Conservation (phyloP, 2,797 vertebrate species). For the Arctocebus calabarensis region DNA sequence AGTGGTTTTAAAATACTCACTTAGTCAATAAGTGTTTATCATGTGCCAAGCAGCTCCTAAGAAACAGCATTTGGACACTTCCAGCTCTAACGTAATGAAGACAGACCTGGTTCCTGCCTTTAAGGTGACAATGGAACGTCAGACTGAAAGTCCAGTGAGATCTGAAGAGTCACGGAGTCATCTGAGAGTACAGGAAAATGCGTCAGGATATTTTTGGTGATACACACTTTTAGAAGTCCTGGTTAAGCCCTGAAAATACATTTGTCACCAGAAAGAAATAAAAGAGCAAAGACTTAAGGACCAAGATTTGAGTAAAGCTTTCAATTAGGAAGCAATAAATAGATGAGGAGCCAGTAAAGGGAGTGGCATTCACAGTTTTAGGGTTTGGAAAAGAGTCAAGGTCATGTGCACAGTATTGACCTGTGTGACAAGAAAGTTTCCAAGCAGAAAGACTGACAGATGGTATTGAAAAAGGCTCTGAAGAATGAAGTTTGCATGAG, state of each 20-base stretch:
- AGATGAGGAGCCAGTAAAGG: neutral
- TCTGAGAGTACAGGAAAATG: neutral
- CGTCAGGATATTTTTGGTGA: neutral
- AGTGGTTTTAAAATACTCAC: neutral
- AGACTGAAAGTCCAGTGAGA: neutral
- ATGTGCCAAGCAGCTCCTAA: neutral
- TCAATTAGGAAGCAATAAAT: neutral
- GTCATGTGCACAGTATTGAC: neutral
- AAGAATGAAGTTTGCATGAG: neutral
- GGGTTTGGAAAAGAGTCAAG: neutral
- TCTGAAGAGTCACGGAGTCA: neutral
- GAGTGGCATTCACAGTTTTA: too few species aligned
- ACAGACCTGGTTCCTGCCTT: neutral
- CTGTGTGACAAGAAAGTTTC: neutral
- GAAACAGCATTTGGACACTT: neutral
- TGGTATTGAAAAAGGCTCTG: neutral
- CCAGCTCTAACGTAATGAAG: fast-evolving
- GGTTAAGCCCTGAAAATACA: neutral
- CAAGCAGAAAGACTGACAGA: neutral
- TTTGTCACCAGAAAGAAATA: neutral
- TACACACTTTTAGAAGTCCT: neutral
- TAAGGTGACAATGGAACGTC: neutral
- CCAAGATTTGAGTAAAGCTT: neutral
- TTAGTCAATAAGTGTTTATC: neutral
- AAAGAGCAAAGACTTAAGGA: neutral